Base-by-base conservation (phyloP, 1,140 invertebrate genomes). In the Venustaconcha ellipsiformis region DNA sequence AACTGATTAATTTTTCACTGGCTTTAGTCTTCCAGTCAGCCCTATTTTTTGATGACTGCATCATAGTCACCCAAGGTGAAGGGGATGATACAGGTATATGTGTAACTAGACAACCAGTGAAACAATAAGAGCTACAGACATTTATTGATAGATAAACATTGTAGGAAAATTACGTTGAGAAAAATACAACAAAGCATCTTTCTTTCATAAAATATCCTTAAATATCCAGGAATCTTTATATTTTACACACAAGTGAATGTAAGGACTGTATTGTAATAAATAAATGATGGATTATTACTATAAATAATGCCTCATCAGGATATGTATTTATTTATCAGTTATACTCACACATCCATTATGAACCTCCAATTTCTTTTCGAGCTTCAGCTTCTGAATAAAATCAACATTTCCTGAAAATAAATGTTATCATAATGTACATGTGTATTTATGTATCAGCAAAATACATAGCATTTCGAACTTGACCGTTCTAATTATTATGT, bases 261-360 rank as follows among this genome's bases (percentile, higher is more conserved):
- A 20, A 17, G 26, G 13, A 66, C 15, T 30, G 30, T 66, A 23
- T 4, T 17, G 23, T 65, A 65, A 65, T n/a, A n/a, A 15, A 20
- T 2, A 55, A 60, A 20, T 15, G 37, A 11, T 48, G 8, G 37
- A 48, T 48, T 48, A 48, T 48, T 48, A 11, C 37, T 48, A 48
- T 11, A 48, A 11, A 48, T 11, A 6, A 11, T 48, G 37, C 8
- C 37, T 48, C 37, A 48, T 48, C 11, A 48, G 11, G 37, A 48
- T 4, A 48, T 48, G 6, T 11, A 48, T 48, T 8, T 0, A 48
- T 48, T 48, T 48, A 11, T 48, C 37, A 48, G 37, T 48, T 56
- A 67, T 37, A 85, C 87, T 86, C 86, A 96, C 95, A 91, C 95
- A 96, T 57, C 95, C 95, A 82, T 91, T 92, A 86, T 96, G 95